Conservation (phyloP, 2,113 vertebrate species). For the Atherinomorus stipes region DNA sequence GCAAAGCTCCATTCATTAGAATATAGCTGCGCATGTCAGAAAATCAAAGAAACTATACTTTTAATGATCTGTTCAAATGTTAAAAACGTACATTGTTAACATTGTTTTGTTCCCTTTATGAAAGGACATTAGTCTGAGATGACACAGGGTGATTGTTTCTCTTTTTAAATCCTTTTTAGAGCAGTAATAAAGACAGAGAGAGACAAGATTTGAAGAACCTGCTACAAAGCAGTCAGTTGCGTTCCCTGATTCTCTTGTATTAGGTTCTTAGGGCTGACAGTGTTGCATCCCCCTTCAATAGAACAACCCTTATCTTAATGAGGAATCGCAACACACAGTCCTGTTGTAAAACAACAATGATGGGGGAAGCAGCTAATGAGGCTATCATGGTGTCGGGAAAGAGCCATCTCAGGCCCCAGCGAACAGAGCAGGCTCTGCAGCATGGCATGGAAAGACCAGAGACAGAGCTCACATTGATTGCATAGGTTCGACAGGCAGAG, state of each 20-base stretch:
- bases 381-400: slow-evolving; percentile 85
- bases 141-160: slow-evolving; percentile 26
- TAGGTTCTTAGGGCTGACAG: slow-evolving; percentile 78
- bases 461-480: slow-evolving; percentile 80
- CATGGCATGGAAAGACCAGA: slow-evolving; percentile 60
- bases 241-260: slow-evolving; percentile 72
- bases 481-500: slow-evolving; percentile 76
- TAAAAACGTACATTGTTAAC: slow-evolving; percentile 20
- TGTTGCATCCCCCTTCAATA: slow-evolving; percentile 73
- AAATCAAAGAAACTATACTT: slow-evolving; percentile 47
- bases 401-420: slow-evolving; percentile 79
- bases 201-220: slow-evolving; percentile 22
- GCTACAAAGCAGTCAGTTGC: slow-evolving; percentile 72
- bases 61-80: slow-evolving; percentile 62
- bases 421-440: slow-evolving; percentile 69
- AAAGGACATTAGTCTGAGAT: slow-evolving; percentile 39
- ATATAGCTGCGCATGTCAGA: slow-evolving; percentile 41
- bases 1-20: slow-evolving; percentile 46
- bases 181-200: slow-evolving; percentile 46
- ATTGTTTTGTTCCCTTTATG: slow-evolving; percentile 21
- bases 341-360: slow-evolving; percentile 88
- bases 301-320: slow-evolving; percentile 87
- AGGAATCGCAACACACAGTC: slow-evolving; percentile 86
- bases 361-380: slow-evolving; percentile 87
- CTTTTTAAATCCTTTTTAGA: slow-evolving; percentile 50